A percentile compares a stretch with the other conserved stretches of the same genome.
Evolutionary conservation across 2,113 vertebrate genomes (phyloP).

Genomic region (Aplodontia rufa): DNA sequence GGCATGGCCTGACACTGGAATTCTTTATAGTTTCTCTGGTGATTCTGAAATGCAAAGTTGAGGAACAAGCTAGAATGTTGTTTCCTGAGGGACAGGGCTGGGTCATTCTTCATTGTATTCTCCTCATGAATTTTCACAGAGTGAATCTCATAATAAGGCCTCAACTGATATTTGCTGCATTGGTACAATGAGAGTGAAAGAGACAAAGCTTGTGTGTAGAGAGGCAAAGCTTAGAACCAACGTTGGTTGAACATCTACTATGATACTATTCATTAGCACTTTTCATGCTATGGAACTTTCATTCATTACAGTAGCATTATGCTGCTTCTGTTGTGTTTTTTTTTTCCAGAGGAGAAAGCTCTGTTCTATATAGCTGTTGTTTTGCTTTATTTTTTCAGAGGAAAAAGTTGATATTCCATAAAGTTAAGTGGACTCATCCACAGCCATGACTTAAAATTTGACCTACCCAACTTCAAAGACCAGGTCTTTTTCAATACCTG

Average conservation of each 20-base stretch:
- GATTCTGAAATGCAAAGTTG: neutral
- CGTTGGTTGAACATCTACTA: neutral
- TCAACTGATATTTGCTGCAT: neutral
- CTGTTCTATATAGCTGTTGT: neutral
- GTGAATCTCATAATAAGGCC: neutral
- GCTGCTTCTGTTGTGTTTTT: neutral
- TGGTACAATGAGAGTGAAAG: neutral
- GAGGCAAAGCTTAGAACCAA: neutral
- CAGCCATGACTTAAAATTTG: neutral
- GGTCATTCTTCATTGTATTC: neutral
- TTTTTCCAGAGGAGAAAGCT: neutral
- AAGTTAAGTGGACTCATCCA: neutral
- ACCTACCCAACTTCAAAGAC: neutral
- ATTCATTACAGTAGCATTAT: neutral
- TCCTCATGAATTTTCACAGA: neutral
- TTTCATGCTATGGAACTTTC: neutral
- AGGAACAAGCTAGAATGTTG: neutral
- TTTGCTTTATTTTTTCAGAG: neutral
- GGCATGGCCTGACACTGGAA: neutral
- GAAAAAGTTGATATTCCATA: neutral
- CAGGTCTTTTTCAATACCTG: neutral
- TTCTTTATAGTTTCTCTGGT: neutral
- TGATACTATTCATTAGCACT: neutral
- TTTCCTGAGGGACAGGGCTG: neutral
- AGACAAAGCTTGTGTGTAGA: neutral